Evolutionary conservation across 2,113 vertebrate species (phyloP).

Genomic region (Syngnathus typhle): DNA sequence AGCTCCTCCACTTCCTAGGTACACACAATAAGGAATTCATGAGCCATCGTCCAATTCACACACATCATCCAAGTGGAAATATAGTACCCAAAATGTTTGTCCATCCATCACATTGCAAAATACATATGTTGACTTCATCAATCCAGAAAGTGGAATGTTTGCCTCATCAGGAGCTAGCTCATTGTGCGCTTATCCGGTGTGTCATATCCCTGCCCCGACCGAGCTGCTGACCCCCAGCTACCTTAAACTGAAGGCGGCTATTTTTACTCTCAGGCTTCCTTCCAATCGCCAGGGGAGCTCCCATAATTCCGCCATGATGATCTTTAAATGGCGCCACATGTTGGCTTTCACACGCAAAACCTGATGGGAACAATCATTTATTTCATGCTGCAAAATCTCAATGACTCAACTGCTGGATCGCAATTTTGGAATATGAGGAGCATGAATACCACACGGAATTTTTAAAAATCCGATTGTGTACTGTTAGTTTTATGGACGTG

Average conservation of each 20-base stretch:
- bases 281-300: constrained; percentile 26
- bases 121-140: background rate
- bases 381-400: background rate
- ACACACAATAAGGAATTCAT: constrained; percentile 12
- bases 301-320: constrained; percentile 22
- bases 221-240: constrained; percentile 28
- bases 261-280: constrained; percentile 24
- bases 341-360: constrained; percentile 9
- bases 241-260: constrained; percentile 32
- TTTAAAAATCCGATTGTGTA: no score
- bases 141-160: constrained; percentile 1
- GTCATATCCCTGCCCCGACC: constrained; percentile 17
- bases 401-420: constrained; percentile 10
- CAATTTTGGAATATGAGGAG: background rate
- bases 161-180: constrained; percentile 22
- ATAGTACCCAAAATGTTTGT: background rate
- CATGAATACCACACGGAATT: background rate
- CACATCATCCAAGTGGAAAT: background rate
- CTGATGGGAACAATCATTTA: constrained; percentile 7
- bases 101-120: constrained; percentile 4
- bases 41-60: constrained; percentile 2
- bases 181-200: constrained; percentile 12
- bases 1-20: constrained; percentile 17
- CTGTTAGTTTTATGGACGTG: no score
- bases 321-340: constrained; percentile 34